A percentile compares a stretch with the other conserved stretches of the same genome.
phyloP scores from a whole-genome alignment of 2,797 vertebrate genomes.

The Hyperoplus lanceolatus region DNA sequence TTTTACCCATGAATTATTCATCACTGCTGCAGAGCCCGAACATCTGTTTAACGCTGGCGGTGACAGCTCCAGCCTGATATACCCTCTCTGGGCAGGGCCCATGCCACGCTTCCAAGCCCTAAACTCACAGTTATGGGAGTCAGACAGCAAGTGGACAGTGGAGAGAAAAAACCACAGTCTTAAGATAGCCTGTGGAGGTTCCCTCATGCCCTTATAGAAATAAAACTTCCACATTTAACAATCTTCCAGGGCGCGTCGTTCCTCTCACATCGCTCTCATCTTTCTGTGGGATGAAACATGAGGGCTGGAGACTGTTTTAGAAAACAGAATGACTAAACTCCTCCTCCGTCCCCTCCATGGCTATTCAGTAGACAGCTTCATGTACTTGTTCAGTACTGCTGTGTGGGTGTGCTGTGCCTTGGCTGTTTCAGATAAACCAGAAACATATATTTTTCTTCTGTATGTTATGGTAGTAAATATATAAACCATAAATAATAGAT shows the following conservation, averaged over 20 bases:
- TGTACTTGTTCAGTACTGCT: constrained; percentile 47
- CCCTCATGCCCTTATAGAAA: constrained; percentile 77
- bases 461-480: constrained; percentile 2
- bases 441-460: not conserved
- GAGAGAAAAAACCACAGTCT: constrained; percentile 75
- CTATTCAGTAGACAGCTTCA: constrained; percentile 40
- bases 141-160: constrained; percentile 73
- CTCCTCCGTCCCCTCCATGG: constrained; percentile 38
- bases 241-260: constrained; percentile 66
- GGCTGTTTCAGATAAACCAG: constrained; percentile 25
- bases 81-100: constrained; percentile 71
- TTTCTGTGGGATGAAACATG: constrained; percentile 61
- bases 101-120: constrained; percentile 73
- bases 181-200: constrained; percentile 78
- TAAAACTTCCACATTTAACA: constrained; percentile 81
- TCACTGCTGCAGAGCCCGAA: constrained; percentile 63
- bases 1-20: constrained; percentile 58
- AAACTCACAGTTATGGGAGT: constrained; percentile 78
- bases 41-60: constrained; percentile 74
- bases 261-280: constrained; percentile 61
- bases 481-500: not conserved
- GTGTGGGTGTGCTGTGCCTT: constrained; percentile 32
- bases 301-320: constrained; percentile 56
- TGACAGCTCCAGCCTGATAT: constrained; percentile 69
- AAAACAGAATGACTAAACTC: constrained; percentile 58